Conservation (phyloP, 1,140 invertebrate species). For the Ostrea edulis region DNA sequence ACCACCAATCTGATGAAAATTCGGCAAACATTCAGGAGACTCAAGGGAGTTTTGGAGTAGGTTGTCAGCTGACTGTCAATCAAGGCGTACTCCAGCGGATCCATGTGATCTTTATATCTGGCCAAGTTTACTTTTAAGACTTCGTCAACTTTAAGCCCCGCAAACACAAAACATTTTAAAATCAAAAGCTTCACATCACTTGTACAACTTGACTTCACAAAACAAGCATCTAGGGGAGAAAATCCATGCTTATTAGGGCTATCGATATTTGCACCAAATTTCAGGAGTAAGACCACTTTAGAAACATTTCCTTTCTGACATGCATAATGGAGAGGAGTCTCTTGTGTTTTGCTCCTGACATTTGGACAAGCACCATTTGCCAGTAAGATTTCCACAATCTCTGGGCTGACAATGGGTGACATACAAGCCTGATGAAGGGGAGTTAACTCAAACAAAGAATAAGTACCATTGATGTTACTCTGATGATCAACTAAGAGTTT, state of each 20-base stretch:
- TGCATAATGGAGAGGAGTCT: constrained; percentile 42
- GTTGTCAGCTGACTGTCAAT: constrained; percentile 1
- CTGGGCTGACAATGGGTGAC: neutral
- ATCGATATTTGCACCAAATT: neutral
- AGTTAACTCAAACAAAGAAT: constrained; percentile 23
- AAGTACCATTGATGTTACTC: neutral
- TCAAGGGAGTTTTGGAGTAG: neutral
- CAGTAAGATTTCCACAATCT: constrained; percentile 19
- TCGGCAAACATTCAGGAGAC: neutral
- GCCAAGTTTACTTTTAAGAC: neutral
- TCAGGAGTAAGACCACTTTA: constrained; percentile 23
- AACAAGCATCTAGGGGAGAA: constrained; percentile 26
- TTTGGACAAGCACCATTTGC: constrained; percentile 11
- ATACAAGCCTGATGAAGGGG: constrained; percentile 41
- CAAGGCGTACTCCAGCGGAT: neutral
- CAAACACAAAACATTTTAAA: neutral
- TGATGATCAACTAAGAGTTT: constrained; percentile 7
- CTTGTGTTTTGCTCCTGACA: neutral
- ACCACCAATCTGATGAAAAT: neutral
- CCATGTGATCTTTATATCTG: neutral
- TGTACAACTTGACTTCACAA: neutral
- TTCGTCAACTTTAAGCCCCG: neutral
- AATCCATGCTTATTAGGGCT: constrained; percentile 14
- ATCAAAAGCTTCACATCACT: neutral
- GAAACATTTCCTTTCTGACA: constrained; percentile 21